Base-by-base conservation (phyloP, 2,888 invertebrate genomes). In the Drepana falcataria region DNA sequence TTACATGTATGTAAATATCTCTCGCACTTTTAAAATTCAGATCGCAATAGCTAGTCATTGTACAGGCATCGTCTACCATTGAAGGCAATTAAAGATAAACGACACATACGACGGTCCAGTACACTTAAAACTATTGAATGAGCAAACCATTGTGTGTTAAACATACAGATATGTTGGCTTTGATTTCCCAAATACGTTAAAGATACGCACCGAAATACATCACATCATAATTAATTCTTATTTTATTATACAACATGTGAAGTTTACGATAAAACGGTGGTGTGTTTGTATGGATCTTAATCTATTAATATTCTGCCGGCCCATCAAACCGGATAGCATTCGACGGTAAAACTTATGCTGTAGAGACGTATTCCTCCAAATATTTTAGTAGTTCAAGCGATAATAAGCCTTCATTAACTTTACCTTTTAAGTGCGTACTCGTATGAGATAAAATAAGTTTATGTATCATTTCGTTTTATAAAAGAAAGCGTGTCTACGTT, bases 401-500 rank as follows among this genome's bases (percentile, higher is more conserved):
- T 51, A 47, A 47, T 51, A 47, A 52, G 51, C 49, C 40, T 55
- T 56, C 41, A 58, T 48, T 49, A 59, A 34, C 55, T 47, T 55
- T 51, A 33, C 51, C 35, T 48, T 51, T 49, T n/a, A 44, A 51
- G 51, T 53, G 40, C 6, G 9, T 9, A 4, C 9, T 54, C 41
- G 35, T 4, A 52, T 35, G 47, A 53, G 58, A 59, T 54, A 53
- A 58, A 60, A 49, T 58, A 61, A 59, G 54, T 48, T 61, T 68
- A 68, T 65, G 51, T 68, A 63, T 68, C 61, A 52, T 68, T 71
- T 68, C 70, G 68, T 55, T 65, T 75, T 65, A 65, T 55, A 69
- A 65, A 79, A 75, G 85, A 87, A 86, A 87, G 87, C 84, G 85
- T 85, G 70, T 78, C 83, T 73, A 63, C 71, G 63, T 77, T 79